Conservation (phyloP, 2,113 vertebrate genomes). For the Cygnus atratus region DNA sequence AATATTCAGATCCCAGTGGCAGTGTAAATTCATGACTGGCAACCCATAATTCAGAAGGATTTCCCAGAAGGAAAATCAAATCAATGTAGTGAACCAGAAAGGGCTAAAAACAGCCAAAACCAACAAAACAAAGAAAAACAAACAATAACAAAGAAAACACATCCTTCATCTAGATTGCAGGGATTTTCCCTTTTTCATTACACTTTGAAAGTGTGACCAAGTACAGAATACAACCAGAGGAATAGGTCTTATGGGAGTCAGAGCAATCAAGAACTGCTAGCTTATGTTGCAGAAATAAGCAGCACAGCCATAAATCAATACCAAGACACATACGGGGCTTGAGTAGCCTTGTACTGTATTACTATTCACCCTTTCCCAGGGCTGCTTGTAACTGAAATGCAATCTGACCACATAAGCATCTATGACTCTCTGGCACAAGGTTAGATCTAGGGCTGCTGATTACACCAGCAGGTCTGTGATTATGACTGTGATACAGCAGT, state of each 20-base stretch:
- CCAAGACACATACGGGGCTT: not conserved
- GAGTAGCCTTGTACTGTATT: not conserved
- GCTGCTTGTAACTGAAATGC: not conserved
- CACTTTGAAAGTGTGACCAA: not conserved
- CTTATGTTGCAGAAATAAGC: not conserved
- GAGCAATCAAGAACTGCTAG: not conserved
- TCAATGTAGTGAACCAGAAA: not conserved
- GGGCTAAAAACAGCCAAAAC: not conserved
- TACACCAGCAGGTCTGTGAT: not conserved
- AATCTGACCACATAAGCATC: not conserved
- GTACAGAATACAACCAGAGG: not conserved
- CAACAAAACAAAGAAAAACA: no score
- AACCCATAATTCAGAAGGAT: not conserved
- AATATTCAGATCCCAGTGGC: not conserved
- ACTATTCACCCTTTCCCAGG: not conserved
- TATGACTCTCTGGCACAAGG: not conserved
- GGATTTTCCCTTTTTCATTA: not conserved
- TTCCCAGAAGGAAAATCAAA: not conserved
- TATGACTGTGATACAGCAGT: rapidly evolving
- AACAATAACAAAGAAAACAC: not conserved
- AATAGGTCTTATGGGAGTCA: not conserved
- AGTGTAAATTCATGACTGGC: not conserved
- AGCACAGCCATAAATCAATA: not conserved
- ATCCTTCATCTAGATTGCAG: not conserved
- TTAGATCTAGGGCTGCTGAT: not conserved